Evolutionary conservation across 2,888 invertebrate genomes (phyloP), one percentile per base, ranked within the genome.

Genomic region (Kuschelorhynchus macadamiae): DNA sequence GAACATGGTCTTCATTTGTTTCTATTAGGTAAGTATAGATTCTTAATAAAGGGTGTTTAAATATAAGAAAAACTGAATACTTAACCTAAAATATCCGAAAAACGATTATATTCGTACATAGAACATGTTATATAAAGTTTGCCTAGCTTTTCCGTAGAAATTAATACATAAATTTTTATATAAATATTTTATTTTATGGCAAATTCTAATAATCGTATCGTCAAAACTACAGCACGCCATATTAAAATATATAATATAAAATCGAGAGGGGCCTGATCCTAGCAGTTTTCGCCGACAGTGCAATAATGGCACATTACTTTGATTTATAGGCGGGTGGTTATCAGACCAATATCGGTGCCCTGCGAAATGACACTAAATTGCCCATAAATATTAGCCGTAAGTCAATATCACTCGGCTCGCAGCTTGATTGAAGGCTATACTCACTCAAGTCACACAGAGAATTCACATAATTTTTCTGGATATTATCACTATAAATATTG

Each of bases 231-330:
- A 47, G 47, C 21, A 12, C 14, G 47, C 14, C 47, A 47, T 12
- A 50, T 50, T 50, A 32, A 33, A 50, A 50, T 32, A 50, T 30
- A 42, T 30, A 50, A 71, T 70, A 67, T 56, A 41, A 60, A 65
- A 64, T 66, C 59, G 66, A 61, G 72, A 67, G 72, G 63, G 69
- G 71, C 67, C 39, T 56, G 57, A 57, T 63, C 59, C 63, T 63
- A 65, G 77, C 77, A 74, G 77, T 80, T 81, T 81, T 80, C 78
- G 81, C 81, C 81, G 81, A 81, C 82, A 79, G 76, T 77, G 83
- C 84, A 83, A 83, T 84, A 84, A 83, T 83, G 80, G 83, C 80
- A 82, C 83, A 83, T 83, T 83, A 83, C 81, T 81, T 83, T 83
- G 84, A 84, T 83, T 82, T 84, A 84, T 81, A 80, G 78, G 78